These are phyloP conservation scores for Nemapogon koenigi DNA, from an alignment of 2,888 invertebrate species.

Conservation along the genomic window DNA sequence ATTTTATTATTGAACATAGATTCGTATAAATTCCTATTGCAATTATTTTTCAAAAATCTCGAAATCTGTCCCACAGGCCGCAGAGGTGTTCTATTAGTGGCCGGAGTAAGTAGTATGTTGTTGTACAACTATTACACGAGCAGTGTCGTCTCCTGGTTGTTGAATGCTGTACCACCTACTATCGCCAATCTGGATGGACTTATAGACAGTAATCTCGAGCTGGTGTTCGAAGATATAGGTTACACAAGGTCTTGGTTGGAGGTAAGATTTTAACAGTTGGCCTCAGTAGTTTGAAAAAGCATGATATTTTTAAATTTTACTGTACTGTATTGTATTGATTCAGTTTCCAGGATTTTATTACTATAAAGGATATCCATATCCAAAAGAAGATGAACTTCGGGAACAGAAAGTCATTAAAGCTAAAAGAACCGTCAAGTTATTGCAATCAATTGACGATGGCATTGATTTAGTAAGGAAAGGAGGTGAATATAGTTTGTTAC, in stretches of 20 bases:
- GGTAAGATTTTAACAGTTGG: conserved; percentile 16
- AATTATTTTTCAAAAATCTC: conserved; percentile 12
- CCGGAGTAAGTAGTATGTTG: conserved; percentile 41
- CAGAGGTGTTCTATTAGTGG: conserved; percentile 32
- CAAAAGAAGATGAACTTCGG: conserved; percentile 41
- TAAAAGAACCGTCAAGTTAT: conserved; percentile 25
- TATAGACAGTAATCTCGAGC: conserved; percentile 49
- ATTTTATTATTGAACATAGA: no score
- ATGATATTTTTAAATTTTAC: neutral
- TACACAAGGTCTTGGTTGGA: conserved; percentile 50
- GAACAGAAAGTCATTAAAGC: conserved; percentile 33
- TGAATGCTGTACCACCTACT: conserved; percentile 54
- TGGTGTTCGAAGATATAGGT: conserved; percentile 54
- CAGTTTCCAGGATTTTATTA: conserved; percentile 48
- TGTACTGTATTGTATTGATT: conserved; percentile 8
- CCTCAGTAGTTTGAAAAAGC: neutral
- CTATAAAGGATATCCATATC: conserved; percentile 39
- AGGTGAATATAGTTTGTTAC: no score
- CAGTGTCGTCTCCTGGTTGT: conserved; percentile 63
- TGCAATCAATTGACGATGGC: conserved; percentile 28
- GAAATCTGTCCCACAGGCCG: conserved; percentile 12
- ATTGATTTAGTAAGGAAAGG: conserved; percentile 40
- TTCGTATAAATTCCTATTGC: no score
- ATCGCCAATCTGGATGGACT: conserved; percentile 56
- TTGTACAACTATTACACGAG: conserved; percentile 67